Base-by-base conservation (phyloP, 2,888 invertebrate genomes). In the Drosophila glabriapex region DNA sequence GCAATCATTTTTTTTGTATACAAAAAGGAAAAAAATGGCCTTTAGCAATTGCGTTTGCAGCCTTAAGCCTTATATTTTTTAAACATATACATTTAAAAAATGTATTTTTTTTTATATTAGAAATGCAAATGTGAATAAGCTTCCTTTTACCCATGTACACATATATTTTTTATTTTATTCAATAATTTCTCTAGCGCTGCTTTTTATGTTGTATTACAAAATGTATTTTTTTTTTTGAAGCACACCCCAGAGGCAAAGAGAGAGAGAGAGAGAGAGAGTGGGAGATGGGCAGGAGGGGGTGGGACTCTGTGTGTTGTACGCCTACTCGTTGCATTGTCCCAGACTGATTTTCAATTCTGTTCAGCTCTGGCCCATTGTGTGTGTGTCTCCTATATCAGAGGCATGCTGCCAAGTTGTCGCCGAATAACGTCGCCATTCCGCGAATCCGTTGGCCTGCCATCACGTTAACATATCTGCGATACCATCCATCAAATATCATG, bases 401-500 rank as follows among this genome's bases (percentile, higher is more conserved):
- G 73, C 71, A 73, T 53, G 63, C 54, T 46, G 69, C 49, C 73
- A 65, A 58, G 54, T 46, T 59, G 68, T 29, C 59, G 78, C 46
- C 46, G 14, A 49, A 68, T 73, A 68, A 68, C 64, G 73, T 64
- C 61, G 73, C 69, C 70, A 73, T 85, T 73, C 72, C 85, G 76
- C 73, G 78, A 75, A 71, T 78, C 76, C 79, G 71, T 77, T 72
- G 68, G 76, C 76, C 78, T 76, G 86, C 76, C 75, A 70, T 76
- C 78, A 85, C 76, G 76, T 88, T 85, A 79, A 76, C 88, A 83
- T 88, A 85, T 88, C 88, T 78, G 76, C 75, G 76, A 87, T 84
- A 68, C 79, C 89, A 90, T 90, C 89, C 85, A 90, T 90, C 89
- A 90, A 90, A 90, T 84, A 89, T 83, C 77, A 69, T 69, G 67